Evolutionary conservation across 2,113 vertebrate species (phyloP).

Genomic region (Choloepus hoffmanni): DNA sequence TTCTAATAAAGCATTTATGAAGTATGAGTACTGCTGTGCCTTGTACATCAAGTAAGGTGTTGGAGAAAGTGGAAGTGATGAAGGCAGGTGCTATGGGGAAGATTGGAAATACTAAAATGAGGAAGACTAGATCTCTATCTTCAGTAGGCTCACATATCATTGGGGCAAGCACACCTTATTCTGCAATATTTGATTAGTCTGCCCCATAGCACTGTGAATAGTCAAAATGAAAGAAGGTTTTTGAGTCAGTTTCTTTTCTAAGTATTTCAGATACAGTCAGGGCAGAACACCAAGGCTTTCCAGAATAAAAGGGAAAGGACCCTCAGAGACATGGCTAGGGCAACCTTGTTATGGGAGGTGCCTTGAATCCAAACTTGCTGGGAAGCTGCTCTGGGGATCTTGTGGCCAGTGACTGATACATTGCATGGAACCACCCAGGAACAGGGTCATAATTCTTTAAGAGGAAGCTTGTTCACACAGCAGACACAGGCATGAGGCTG

Average conservation of each 20-base stretch:
- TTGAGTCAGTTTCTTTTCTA: background rate
- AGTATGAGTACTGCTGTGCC: background rate
- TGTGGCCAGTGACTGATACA: background rate
- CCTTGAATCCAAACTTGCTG: constrained; percentile 7
- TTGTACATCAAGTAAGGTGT: background rate
- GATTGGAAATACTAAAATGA: background rate
- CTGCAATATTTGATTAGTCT: background rate
- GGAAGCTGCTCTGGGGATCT: background rate
- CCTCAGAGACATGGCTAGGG: background rate
- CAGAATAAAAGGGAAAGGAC: background rate
- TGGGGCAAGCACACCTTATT: background rate
- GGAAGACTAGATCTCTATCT: background rate
- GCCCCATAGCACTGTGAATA: background rate
- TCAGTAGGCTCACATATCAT: background rate
- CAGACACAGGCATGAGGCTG: background rate
- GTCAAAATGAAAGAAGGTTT: background rate
- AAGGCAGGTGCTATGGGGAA: background rate
- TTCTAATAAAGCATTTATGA: background rate
- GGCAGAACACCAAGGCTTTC: constrained; percentile 7
- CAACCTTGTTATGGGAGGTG: background rate
- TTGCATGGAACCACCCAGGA: constrained; percentile 6
- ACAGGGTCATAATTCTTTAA: background rate
- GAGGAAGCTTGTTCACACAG: background rate
- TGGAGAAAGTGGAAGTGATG: background rate
- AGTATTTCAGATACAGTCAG: background rate